These are phyloP conservation scores for Odontamblyopus lacepedii DNA, from an alignment of 2,797 vertebrate genomes.

Conservation along the genomic window DNA sequence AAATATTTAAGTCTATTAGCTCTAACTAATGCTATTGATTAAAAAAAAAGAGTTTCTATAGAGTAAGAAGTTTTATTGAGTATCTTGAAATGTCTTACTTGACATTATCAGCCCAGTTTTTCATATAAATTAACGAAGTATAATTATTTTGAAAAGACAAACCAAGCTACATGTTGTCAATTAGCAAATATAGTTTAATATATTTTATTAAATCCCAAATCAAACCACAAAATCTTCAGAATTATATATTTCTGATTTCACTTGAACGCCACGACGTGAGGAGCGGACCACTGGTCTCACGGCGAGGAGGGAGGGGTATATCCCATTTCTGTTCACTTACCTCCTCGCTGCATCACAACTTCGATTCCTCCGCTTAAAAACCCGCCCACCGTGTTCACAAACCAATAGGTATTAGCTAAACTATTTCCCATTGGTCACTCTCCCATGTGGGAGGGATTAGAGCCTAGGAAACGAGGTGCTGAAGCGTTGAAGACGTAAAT, in stretches of 20 bases:
- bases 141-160: neutral
- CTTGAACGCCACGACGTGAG: constrained; percentile 37
- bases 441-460: neutral
- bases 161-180: neutral
- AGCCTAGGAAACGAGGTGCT: neutral
- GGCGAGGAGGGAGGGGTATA: neutral
- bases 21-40: no score
- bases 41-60: neutral
- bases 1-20: neutral
- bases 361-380: neutral
- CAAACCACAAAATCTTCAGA: neutral
- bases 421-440: neutral
- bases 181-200: neutral
- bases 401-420: neutral
- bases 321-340: neutral
- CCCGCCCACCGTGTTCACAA: neutral
- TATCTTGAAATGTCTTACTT: neutral
- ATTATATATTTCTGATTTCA: constrained; percentile 16
- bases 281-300: constrained; percentile 5
- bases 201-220: neutral
- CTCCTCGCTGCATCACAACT: neutral
- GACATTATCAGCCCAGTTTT: neutral
- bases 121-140: neutral
- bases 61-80: neutral
- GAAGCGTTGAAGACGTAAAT: neutral